phyloP scores from a whole-genome alignment of 2,888 invertebrate species.

The Nasonia oneida region DNA sequence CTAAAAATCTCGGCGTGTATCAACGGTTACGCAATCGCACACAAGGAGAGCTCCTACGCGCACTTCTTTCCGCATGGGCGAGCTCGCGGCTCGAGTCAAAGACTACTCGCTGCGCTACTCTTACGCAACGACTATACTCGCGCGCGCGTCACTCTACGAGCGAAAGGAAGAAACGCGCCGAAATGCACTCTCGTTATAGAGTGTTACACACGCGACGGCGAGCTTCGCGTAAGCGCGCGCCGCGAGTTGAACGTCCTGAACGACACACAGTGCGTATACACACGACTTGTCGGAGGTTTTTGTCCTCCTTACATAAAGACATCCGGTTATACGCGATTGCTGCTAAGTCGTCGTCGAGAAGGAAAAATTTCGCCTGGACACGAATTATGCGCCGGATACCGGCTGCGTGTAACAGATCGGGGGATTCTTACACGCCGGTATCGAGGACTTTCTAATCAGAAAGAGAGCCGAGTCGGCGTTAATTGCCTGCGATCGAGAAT shows the following conservation, averaged over 20 bases:
- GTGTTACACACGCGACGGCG: constrained; percentile 18
- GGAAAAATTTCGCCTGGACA: constrained; percentile 29
- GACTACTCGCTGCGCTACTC: not conserved
- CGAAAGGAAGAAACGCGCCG: constrained; percentile 57
- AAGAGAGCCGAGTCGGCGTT: constrained; percentile 28
- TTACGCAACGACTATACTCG: constrained; percentile 12
- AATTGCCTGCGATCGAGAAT: constrained; percentile 14
- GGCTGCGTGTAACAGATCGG: not conserved
- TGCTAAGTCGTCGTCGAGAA: constrained; percentile 3
- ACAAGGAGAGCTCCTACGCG: not conserved
- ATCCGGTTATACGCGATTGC: constrained; percentile 51
- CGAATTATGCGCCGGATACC: constrained; percentile 15
- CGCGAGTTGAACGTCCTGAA: constrained; percentile 49
- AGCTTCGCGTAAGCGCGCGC: constrained; percentile 34
- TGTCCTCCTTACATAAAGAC: constrained; percentile 61
- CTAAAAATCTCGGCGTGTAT: too few species aligned
- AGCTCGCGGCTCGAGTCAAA: constrained; percentile 8
- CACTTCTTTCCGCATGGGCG: constrained; percentile 30
- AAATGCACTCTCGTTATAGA: constrained; percentile 47
- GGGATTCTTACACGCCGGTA: constrained; percentile 16
- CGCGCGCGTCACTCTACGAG: not conserved
- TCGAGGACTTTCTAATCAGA: constrained; percentile 48
- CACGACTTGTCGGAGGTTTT: constrained; percentile 51
- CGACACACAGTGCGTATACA: not conserved
- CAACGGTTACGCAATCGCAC: not conserved